Evolutionary conservation across 2,888 invertebrate species (phyloP), one percentile per base, ranked within the genome.

Genomic region (Diarsia rubi): DNA sequence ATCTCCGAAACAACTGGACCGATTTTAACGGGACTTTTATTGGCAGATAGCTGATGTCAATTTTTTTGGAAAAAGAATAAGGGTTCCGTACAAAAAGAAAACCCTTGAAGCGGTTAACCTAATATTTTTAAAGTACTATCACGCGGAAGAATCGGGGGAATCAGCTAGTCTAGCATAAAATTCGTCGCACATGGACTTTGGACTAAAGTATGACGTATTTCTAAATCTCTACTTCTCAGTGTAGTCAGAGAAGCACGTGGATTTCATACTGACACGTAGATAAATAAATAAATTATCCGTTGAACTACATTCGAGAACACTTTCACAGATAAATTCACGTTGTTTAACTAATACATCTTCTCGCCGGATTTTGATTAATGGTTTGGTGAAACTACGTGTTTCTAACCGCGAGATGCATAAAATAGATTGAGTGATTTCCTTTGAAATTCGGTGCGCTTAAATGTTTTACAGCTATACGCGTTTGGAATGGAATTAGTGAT

Each of bases 251-350:
- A 21, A 37, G 27, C 72, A 79, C 72, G 69, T 83, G 65, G 31
- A 59, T 31, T 37, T 67, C 57, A 27, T 21, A 78, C 73, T 62
- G 75, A 71, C 81, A 42, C 14, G 47, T 31, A 16, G 79, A 31
- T 77, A 77, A 79, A 79, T 77, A 77, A 73, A 78, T 80, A 82
- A 85, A 87, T 75, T 67, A 62, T n/a, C 21, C 52, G 71, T 42
- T 81, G 75, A 27, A 75, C 75, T 75, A 81, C 78, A 83, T 84
- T 82, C 85, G 86, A 81, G 85, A 73, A 78, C 65, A 31, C 73
- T 73, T 86, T 79, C 75, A 69, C 73, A 59, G 59, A 86, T 82
- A 81, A 79, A 86, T 79, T 66, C 64, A 54, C 69, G 24, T 60
- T 80, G 87, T 86, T 84, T 82, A 85, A 9, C 21, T 47, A 73